Conservation (phyloP, 1,140 invertebrate genomes). For the Sogatella furcifera region DNA sequence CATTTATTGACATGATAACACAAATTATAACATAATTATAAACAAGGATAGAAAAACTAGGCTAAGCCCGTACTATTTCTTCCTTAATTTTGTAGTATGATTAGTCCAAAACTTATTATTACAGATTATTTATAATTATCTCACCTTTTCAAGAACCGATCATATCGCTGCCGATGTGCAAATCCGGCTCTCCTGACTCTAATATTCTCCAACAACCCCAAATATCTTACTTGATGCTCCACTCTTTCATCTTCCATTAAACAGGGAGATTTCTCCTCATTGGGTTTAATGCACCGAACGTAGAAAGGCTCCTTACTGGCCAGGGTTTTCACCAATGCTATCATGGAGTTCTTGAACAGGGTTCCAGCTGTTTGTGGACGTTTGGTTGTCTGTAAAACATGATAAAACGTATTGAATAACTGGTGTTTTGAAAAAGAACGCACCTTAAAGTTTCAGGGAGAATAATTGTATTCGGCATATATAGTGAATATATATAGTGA, state of each 20-base stretch:
- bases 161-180: conserved; percentile 81
- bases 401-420: no score
- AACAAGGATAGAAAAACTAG: no score
- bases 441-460: no score
- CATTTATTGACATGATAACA: no score
- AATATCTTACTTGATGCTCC: conserved; percentile 80
- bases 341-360: conserved; percentile 91
- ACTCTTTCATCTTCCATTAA: conserved; percentile 70
- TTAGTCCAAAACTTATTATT: no score
- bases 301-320: conserved; percentile 91
- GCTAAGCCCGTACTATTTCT: no score
- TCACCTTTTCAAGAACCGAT: conserved; percentile 62
- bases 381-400: conserved; percentile 69
- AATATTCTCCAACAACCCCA: conserved; percentile 88
- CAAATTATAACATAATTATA: no score
- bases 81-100: no score
- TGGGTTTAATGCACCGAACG: conserved; percentile 93
- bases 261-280: conserved; percentile 79
- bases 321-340: conserved; percentile 76
- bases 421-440: no score
- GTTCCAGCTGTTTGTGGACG: conserved; percentile 85
- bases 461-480: no score
- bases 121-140: no score
- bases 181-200: conserved; percentile 88
- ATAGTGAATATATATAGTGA: no score